Conservation (phyloP, 1,140 invertebrate species). For the Ganaspis sp. region DNA sequence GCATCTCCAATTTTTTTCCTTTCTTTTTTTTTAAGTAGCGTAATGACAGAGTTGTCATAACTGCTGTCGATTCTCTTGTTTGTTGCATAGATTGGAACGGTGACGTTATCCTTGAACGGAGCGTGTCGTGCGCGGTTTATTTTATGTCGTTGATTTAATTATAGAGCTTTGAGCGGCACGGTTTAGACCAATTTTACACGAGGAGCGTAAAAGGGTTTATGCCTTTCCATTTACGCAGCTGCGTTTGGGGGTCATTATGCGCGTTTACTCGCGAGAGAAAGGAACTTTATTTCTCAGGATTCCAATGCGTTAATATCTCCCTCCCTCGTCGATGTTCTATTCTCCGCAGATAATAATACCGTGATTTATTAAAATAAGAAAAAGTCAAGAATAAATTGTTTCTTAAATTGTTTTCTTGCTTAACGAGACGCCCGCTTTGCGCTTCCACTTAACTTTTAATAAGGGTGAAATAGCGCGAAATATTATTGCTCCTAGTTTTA, state of each 20-base stretch:
- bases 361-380: conserved; percentile 6
- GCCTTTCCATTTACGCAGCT: conserved; percentile 13
- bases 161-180: neutral
- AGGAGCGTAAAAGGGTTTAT: neutral
- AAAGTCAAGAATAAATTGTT: conserved; percentile 7
- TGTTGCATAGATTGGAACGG: neutral
- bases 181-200: conserved; percentile 6
- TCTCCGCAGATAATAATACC: neutral
- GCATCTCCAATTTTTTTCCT: neutral
- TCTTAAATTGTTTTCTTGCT: too few species aligned
- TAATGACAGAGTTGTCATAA: conserved; percentile 19
- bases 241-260: conserved; percentile 10
- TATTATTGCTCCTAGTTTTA: neutral
- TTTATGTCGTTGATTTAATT: conserved; percentile 7
- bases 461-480: neutral
- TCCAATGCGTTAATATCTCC: neutral
- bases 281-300: conserved; percentile 3
- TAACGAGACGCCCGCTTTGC: neutral
- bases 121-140: neutral
- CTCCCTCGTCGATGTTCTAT: neutral
- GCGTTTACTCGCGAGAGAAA: conserved; percentile 7
- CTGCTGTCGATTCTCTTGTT: conserved; percentile 6
- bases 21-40: neutral
- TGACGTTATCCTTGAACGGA: conserved; percentile 3
- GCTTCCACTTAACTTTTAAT: conserved; percentile 7